Percentiles rank a stretch among this genome's conserved stretches.
phyloP scores from a whole-genome alignment of 2,888 invertebrate genomes.

The Heteromurus nitidus region DNA sequence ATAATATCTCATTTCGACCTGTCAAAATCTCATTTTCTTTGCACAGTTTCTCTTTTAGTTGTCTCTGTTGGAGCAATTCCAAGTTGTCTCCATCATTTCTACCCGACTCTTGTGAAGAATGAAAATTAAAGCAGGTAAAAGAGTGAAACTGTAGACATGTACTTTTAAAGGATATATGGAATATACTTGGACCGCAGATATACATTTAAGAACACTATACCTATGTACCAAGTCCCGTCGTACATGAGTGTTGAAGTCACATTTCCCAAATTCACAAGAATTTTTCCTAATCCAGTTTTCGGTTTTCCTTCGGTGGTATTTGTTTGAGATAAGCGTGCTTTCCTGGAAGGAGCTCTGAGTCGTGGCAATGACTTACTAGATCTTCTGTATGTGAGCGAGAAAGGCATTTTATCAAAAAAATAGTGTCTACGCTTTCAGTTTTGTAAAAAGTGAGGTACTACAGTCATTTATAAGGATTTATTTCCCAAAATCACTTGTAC shows the following conservation, averaged over 20 bases:
- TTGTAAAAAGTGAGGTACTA: too few species aligned
- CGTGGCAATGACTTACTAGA: slow-evolving; percentile 28
- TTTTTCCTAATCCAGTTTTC: background rate
- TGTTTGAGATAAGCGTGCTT: background rate
- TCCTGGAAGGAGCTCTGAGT: slow-evolving; percentile 20
- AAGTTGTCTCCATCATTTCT: background rate
- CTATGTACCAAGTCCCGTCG: slow-evolving; percentile 36
- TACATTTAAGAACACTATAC: background rate
- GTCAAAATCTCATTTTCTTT: slow-evolving; percentile 35
- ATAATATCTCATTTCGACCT: slow-evolving; percentile 18
- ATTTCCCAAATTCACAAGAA: slow-evolving; percentile 26
- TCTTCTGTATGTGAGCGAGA: background rate
- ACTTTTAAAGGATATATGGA: too few species aligned
- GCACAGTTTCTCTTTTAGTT: slow-evolving; percentile 12
- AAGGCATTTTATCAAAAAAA: slow-evolving; percentile 24
- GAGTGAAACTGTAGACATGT: too few species aligned
- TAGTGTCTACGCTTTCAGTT: too few species aligned
- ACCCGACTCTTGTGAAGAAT: too few species aligned
- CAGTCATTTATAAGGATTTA: too few species aligned
- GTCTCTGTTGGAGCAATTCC: background rate
- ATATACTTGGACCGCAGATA: background rate
- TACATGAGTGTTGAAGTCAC: slow-evolving; percentile 3
- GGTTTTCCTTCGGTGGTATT: background rate
- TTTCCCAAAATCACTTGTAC: too few species aligned
- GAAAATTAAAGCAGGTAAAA: too few species aligned